These are phyloP conservation scores for Caenorhabditis parvicauda DNA, from an alignment of 2,888 invertebrate species.

Conservation along the genomic window DNA sequence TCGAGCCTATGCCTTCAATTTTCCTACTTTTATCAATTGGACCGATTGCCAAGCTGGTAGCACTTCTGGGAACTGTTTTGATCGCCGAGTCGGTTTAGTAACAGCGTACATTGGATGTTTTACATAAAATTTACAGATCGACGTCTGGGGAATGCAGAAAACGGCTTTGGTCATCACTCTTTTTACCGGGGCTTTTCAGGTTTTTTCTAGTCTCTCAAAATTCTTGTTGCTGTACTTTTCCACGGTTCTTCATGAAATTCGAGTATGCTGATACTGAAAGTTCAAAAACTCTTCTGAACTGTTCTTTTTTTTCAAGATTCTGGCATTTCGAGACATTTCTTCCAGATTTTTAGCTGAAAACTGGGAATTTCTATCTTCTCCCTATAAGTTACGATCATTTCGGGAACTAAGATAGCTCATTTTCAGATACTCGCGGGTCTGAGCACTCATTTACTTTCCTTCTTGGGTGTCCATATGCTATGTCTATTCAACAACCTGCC, in stretches of 20 bases:
- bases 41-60: conserved; percentile 36
- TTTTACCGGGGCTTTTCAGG: conserved; percentile 30
- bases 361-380: too few species aligned
- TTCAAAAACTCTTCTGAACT: too few species aligned
- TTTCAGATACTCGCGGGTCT: conserved; percentile 28
- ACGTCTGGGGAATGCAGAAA: conserved; percentile 38
- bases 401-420: conserved; percentile 8
- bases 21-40: too few species aligned
- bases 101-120: conserved; percentile 4
- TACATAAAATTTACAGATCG: conserved; percentile 31
- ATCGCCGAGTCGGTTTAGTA: conserved; percentile 46
- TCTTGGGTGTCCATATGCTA: conserved; percentile 32
- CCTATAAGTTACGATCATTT: too few species aligned
- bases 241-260: too few species aligned
- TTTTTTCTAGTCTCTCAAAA: not conserved
- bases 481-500: conserved; percentile 48
- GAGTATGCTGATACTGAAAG: too few species aligned
- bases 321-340: too few species aligned
- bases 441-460: conserved; percentile 23
- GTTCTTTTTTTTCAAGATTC: too few species aligned
- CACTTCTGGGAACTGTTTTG: conserved; percentile 48
- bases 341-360: too few species aligned
- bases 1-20: conserved; percentile 36
- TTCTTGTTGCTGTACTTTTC: too few species aligned
- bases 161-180: conserved; percentile 34